Evolutionary conservation across 1,140 invertebrate species (phyloP).

Genomic region (Pogonomyrmex californicus): DNA sequence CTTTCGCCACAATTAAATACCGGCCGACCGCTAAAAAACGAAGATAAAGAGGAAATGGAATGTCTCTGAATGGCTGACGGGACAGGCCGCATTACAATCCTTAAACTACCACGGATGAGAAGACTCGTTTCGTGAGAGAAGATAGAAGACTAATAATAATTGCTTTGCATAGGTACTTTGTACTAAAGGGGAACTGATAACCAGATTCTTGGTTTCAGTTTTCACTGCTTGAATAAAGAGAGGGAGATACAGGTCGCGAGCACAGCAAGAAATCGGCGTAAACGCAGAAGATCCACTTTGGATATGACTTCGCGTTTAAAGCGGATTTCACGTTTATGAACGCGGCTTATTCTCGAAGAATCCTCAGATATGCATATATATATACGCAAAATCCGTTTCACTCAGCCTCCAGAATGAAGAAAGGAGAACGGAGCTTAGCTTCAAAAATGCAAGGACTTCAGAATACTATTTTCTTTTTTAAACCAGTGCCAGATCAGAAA

Average conservation of each 20-base stretch:
- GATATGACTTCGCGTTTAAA: constrained; percentile 1
- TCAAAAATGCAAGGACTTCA: background rate
- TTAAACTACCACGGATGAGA: constrained; percentile 33
- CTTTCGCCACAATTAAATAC: constrained; percentile 28
- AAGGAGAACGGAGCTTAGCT: background rate
- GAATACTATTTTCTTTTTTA: background rate
- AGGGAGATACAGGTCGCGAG: background rate
- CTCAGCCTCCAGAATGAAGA: background rate
- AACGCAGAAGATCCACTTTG: background rate
- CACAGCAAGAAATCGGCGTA: background rate
- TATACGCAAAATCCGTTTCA: background rate
- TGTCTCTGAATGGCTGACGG: background rate
- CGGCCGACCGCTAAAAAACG: constrained; percentile 1
- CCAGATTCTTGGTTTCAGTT: background rate
- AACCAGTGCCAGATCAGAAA: background rate
- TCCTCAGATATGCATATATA: background rate
- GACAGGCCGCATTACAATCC: constrained; percentile 26
- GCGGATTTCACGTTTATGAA: background rate
- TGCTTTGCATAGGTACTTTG: background rate
- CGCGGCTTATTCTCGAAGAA: background rate
- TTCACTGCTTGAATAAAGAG: background rate
- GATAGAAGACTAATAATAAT: constrained; percentile 22
- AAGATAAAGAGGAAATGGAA: background rate
- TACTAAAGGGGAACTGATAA: constrained; percentile 20
- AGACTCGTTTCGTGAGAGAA: background rate